Conservation (phyloP, 2,113 vertebrate species). For the Siniperca chuatsi region DNA sequence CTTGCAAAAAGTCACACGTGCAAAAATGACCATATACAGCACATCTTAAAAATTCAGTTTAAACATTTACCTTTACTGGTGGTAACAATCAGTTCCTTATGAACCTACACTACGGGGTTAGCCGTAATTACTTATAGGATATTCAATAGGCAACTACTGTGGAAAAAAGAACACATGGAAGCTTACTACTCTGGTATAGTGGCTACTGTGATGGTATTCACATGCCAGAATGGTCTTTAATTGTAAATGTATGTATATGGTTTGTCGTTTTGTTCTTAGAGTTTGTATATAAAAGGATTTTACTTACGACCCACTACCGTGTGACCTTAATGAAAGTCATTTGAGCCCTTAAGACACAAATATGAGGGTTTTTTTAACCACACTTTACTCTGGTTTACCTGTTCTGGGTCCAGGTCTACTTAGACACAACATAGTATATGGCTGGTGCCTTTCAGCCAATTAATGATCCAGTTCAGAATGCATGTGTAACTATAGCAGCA, state of each 20-base stretch:
- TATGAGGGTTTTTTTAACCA: background rate
- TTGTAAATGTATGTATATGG: background rate
- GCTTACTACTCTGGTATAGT: background rate
- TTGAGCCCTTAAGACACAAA: background rate
- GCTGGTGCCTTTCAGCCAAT: background rate
- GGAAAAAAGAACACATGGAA: background rate
- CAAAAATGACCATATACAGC: background rate
- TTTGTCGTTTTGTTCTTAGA: background rate
- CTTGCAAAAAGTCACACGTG: background rate
- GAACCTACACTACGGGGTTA: background rate
- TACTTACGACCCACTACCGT: too few species aligned
- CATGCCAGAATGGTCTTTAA: background rate
- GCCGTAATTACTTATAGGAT: too few species aligned
- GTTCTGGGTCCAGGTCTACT: background rate
- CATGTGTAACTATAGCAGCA: slow-evolving; percentile 27
- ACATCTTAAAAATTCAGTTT: background rate
- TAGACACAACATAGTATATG: background rate
- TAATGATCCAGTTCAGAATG: slow-evolving; percentile 12
- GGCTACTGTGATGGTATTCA: background rate
- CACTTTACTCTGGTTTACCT: background rate
- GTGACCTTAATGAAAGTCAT: background rate
- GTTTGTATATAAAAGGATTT: background rate
- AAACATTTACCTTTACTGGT: background rate
- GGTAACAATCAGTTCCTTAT: background rate
- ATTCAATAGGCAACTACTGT: background rate